Evolutionary conservation across 2,888 invertebrate genomes (phyloP).

Genomic region (Cacoxenus indagator): DNA sequence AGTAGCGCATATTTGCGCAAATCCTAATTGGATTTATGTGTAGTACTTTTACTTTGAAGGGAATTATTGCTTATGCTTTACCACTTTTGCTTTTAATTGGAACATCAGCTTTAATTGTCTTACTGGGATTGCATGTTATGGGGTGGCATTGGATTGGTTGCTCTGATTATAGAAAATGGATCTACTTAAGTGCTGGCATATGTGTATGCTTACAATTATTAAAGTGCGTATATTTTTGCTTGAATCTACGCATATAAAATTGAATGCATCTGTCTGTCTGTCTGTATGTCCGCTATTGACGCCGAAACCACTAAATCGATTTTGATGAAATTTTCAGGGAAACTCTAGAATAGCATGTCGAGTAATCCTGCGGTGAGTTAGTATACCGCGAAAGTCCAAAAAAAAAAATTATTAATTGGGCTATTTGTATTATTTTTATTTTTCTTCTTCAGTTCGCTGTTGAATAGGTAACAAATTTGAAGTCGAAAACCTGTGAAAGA

Average conservation of each 20-base stretch:
- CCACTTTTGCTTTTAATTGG: conserved; percentile 13
- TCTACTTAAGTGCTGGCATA: background rate
- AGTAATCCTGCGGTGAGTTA: no score
- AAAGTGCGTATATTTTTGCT: background rate
- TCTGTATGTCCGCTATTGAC: no score
- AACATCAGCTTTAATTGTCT: conserved; percentile 21
- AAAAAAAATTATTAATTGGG: no score
- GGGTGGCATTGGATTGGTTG: conserved; percentile 12
- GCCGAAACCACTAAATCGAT: no score
- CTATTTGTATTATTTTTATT: no score
- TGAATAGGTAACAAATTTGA: no score
- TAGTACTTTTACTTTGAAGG: conserved; percentile 43
- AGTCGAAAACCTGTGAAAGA: no score
- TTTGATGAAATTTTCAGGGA: no score
- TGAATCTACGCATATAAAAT: background rate
- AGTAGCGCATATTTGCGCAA: conserved; percentile 50
- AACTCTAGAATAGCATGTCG: no score
- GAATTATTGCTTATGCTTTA: conserved; percentile 57
- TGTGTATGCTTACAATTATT: background rate
- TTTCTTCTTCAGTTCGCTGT: no score
- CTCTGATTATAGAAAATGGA: background rate
- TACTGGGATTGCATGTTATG: conserved; percentile 13
- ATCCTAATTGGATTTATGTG: conserved; percentile 65
- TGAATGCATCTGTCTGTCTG: no score
- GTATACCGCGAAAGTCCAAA: no score